These are phyloP conservation scores for Eledona agricola DNA, from an alignment of 2,888 invertebrate genomes.

Conservation along the genomic window DNA sequence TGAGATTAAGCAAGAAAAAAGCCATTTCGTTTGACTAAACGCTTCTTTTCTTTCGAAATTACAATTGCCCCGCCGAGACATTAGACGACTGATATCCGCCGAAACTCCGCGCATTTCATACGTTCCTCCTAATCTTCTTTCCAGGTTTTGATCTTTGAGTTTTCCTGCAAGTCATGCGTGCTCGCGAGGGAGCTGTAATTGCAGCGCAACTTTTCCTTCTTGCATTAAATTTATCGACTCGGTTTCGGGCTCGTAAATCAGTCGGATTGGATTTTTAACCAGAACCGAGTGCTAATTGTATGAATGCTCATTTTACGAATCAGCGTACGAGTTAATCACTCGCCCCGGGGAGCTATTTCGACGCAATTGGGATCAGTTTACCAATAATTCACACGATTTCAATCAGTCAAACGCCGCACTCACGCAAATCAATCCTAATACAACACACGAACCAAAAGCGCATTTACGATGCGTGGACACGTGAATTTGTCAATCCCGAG, in stretches of 20 bases:
- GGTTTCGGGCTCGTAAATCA: constrained; percentile 31
- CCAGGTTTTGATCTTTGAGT: constrained; percentile 30
- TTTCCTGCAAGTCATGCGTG: constrained; percentile 22
- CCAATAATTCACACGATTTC: constrained; percentile 53
- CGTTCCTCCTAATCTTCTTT: constrained; percentile 34
- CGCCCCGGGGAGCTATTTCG: constrained; percentile 52
- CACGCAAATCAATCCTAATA: constrained; percentile 33
- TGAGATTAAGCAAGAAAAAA: constrained; percentile 60
- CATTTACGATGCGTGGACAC: constrained; percentile 28
- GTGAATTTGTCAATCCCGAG: constrained; percentile 29
- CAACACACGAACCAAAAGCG: constrained; percentile 30
- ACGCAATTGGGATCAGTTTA: constrained; percentile 51
- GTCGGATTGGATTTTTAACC: constrained; percentile 30
- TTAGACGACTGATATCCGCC: constrained; percentile 45
- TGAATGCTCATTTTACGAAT: constrained; percentile 62
- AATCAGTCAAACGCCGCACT: constrained; percentile 48
- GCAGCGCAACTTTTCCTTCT: no score
- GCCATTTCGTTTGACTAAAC: constrained; percentile 60
- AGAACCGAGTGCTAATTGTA: constrained; percentile 51
- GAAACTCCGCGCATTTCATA: constrained; percentile 29
- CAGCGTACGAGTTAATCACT: constrained; percentile 59
- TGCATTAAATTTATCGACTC: no score
- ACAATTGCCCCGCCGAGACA: constrained; percentile 60
- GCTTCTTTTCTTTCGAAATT: constrained; percentile 60
- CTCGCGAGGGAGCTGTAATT: constrained; percentile 29